phyloP scores from a whole-genome alignment of 2,888 invertebrate genomes.

The Agriopis leucophaearia region DNA sequence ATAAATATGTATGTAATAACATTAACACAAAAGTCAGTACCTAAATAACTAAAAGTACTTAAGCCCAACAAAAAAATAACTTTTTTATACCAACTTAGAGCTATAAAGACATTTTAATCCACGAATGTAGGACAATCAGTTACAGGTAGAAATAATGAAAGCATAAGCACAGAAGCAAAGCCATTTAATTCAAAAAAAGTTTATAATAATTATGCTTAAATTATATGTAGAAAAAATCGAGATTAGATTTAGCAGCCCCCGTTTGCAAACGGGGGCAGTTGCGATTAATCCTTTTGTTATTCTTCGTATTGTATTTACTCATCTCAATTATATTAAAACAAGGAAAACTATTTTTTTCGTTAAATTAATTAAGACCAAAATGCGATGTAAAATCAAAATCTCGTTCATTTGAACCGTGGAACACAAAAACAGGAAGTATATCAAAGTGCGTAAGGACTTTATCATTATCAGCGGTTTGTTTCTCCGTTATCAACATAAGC shows the following conservation, averaged over 20 bases:
- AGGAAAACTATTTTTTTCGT: neutral
- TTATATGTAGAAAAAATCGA: too few relatives aligned
- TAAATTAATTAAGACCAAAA: neutral
- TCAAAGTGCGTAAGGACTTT: conserved; percentile 23
- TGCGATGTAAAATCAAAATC: neutral
- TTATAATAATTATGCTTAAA: too few relatives aligned
- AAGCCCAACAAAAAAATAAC: too few relatives aligned
- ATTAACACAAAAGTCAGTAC: neutral
- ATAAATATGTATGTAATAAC: too few relatives aligned
- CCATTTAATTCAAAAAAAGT: neutral
- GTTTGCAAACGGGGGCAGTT: too few relatives aligned
- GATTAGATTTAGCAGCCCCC: too few relatives aligned
- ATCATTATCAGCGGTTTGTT: conserved; percentile 33
- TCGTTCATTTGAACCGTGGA: neutral
- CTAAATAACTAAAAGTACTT: too few relatives aligned
- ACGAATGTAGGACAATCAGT: neutral
- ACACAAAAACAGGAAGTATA: conserved; percentile 40
- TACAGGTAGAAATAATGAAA: neutral
- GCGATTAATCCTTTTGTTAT: too few relatives aligned
- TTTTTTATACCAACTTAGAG: too few relatives aligned
- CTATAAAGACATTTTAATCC: neutral
- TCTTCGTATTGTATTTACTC: too few relatives aligned
- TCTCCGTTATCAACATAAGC: conserved; percentile 19
- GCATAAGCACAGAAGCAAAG: neutral
- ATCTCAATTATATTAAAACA: neutral